Conservation (phyloP, 1,140 invertebrate genomes). For the Leptopilina boulardi region DNA sequence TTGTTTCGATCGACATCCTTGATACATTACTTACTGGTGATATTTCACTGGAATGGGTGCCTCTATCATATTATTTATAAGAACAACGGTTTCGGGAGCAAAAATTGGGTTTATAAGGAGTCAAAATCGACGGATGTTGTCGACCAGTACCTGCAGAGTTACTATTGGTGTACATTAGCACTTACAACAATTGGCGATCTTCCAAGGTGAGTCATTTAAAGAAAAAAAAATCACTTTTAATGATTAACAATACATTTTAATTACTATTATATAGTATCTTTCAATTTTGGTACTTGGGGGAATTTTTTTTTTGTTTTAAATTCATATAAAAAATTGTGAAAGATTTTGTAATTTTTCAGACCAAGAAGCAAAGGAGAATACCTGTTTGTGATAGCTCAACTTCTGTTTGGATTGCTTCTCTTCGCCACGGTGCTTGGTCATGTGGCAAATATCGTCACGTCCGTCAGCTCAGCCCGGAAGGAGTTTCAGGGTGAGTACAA, state of each 20-base stretch:
- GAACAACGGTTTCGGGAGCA: conserved; percentile 94
- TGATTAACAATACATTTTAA: too few species aligned
- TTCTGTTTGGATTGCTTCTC: conserved; percentile 92
- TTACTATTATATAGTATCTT: too few species aligned
- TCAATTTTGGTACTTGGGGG: too few species aligned
- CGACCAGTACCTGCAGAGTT: conserved; percentile 96
- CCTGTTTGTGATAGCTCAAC: conserved; percentile 92
- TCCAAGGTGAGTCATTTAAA: conserved; percentile 67
- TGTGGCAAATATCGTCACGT: conserved; percentile 96
- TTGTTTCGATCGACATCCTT: conserved; percentile 95
- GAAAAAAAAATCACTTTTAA: too few species aligned
- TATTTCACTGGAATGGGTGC: conserved; percentile 99
- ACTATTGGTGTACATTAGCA: conserved; percentile 98
- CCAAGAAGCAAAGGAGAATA: conserved; percentile 93
- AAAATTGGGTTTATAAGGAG: conserved; percentile 92
- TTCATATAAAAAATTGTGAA: neutral
- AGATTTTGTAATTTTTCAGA: conserved; percentile 68
- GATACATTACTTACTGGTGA: conserved; percentile 97
- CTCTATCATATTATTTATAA: conserved; percentile 97
- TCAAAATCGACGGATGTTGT: conserved; percentile 90
- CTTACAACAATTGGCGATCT: conserved; percentile 91
- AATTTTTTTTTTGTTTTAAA: too few species aligned
- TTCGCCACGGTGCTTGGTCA: conserved; percentile 95
- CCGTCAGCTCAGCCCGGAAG: conserved; percentile 93
- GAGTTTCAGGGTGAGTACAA: conserved; percentile 97